Base-by-base conservation (phyloP, 2,797 vertebrate genomes). In the Merluccius polli region DNA sequence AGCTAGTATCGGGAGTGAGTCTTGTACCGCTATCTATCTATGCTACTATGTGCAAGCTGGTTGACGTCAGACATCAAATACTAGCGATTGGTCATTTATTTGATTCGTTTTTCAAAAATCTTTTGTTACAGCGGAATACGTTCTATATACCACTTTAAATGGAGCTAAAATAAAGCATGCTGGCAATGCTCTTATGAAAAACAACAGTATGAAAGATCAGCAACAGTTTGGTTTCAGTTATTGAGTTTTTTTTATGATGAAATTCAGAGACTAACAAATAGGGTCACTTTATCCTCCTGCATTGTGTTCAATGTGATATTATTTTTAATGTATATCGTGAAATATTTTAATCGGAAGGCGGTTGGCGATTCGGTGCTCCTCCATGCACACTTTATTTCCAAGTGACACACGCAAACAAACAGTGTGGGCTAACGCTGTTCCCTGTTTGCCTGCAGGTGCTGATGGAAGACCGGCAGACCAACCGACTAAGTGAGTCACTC, bases 381-480 rank as follows among this genome's bases (percentile, higher is more conserved):
- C 48, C 48, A 2, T 18, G 41, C 41, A 18, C 16, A 16, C 41
- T 0, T n/a, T 48, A 48, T 48, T 18, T 48, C 44, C 44, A 16
- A 18, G 16, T 48, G 44, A 48, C 44, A 48, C 44, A 18, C 16
- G 16, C 44, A 48, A 48, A 48, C 41, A 41, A n/a, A n/a, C 48
- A 18, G 4, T 21, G 18, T 59, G 52, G 21, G 52, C 21, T 9
- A 31, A 0, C 30, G 79, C n/a, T 74, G 7, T 33, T 63, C 9
- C 59, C n/a, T 0, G 6, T 15, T 2, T 36, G 35, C 29, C 30
- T 11, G 3, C 78, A 92, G 91, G 96, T 99, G 89, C 94, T 99
- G n/a, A 99, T 99, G 98, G 98, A 99, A 87, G 98, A 99, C 88
- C 93, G 98, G 48, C 95, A 93, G 86, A 99, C 98, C 35, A 99